A percentile compares a stretch with the other conserved stretches of the same genome.
Conservation (phyloP, 2,888 invertebrate species). For the Clivina fossor region DNA sequence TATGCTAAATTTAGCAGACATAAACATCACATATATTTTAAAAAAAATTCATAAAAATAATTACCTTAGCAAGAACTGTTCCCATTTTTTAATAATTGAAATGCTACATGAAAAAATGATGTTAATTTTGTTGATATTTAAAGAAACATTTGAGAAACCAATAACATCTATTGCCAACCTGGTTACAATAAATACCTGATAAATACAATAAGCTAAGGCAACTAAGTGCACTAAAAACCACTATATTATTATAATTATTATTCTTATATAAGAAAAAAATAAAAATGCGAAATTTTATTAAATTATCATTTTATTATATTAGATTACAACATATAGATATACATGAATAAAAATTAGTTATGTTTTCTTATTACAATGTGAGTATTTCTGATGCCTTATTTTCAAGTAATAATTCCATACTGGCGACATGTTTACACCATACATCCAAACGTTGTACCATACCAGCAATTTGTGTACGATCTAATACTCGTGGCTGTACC, state of each 20-base stretch:
- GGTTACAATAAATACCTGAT: too few relatives aligned
- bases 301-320: neutral
- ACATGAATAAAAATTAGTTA: neutral
- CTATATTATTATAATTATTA: too few relatives aligned
- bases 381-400: slow-evolving; percentile 77
- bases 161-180: too few relatives aligned
- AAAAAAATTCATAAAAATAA: slow-evolving; percentile 18
- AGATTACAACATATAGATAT: neutral
- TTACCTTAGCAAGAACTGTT: slow-evolving; percentile 54
- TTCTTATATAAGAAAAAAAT: too few relatives aligned
- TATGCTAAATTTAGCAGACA: slow-evolving; percentile 14
- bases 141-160: neutral
- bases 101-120: slow-evolving; percentile 6
- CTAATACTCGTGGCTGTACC: slow-evolving; percentile 83
- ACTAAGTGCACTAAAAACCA: too few relatives aligned
- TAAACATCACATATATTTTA: neutral
- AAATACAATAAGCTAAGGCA: too few relatives aligned
- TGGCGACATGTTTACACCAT: slow-evolving; percentile 74
- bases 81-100: slow-evolving; percentile 49
- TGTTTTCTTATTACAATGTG: slow-evolving; percentile 58
- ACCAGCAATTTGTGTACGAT: slow-evolving; percentile 65
- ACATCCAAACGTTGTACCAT: slow-evolving; percentile 72
- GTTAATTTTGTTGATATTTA: neutral
- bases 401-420: slow-evolving; percentile 73
- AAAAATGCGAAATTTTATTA: too few relatives aligned